Percentiles rank a stretch among this genome's conserved stretches.
Evolutionary conservation across 2,888 invertebrate species (phyloP).

Genomic region (Trichopria drosophilae): DNA sequence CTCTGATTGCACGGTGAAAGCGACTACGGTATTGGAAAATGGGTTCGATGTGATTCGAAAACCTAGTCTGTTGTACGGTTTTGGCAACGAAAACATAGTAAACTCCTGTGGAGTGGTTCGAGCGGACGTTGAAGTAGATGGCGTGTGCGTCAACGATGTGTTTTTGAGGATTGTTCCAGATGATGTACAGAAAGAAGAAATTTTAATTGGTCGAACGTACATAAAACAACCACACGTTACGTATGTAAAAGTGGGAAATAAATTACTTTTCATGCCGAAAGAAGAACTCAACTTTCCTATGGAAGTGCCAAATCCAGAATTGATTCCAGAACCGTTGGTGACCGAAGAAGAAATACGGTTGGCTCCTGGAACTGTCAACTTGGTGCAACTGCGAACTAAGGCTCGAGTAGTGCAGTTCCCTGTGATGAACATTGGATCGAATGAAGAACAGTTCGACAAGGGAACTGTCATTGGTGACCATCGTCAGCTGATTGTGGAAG

Average conservation of each 20-base stretch:
- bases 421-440: too few relatives aligned
- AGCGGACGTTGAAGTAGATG: constrained; percentile 25
- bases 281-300: too few relatives aligned
- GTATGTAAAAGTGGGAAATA: constrained; percentile 27
- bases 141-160: too few relatives aligned
- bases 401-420: background rate
- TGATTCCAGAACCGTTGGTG: too few relatives aligned
- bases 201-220: constrained; percentile 33
- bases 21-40: constrained; percentile 19
- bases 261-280: too few relatives aligned
- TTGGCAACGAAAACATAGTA: constrained; percentile 18
- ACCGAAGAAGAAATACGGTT: too few relatives aligned
- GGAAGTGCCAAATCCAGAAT: too few relatives aligned
- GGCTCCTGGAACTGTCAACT: constrained; percentile 22
- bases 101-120: constrained; percentile 22
- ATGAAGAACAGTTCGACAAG: too few relatives aligned
- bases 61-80: constrained; percentile 19
- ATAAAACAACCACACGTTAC: constrained; percentile 28
- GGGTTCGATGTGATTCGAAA: constrained; percentile 7
- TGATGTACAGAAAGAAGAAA: constrained; percentile 30
- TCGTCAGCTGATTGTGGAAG: too few relatives aligned
- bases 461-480: too few relatives aligned
- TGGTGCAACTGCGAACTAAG: constrained; percentile 5
- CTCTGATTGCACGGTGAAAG: constrained; percentile 32
- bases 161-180: constrained; percentile 34